Evolutionary conservation across 2,113 vertebrate species (phyloP).

Genomic region (Tautogolabrus adspersus): DNA sequence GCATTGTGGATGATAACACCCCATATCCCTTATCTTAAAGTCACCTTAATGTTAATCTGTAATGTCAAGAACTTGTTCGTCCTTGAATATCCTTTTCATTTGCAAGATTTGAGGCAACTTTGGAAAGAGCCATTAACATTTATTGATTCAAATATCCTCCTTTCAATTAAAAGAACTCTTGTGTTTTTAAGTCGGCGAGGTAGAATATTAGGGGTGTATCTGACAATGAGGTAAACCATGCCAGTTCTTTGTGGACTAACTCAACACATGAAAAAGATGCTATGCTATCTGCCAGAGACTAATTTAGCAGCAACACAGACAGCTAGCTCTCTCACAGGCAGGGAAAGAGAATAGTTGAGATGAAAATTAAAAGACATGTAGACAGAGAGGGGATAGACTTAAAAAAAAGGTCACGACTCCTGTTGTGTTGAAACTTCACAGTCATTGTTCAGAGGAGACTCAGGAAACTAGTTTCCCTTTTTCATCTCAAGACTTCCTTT

Average conservation of each 20-base stretch:
- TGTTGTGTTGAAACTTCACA: conserved; percentile 50
- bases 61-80: conserved; percentile 21
- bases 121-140: conserved; percentile 3
- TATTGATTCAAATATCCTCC: conserved; percentile 1
- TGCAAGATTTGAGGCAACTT: conserved; percentile 29
- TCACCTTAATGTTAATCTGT: conserved; percentile 11
- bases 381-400: conserved; percentile 19
- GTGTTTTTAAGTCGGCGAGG: background rate
- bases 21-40: conserved; percentile 1
- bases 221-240: conserved; percentile 9
- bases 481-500: conserved; percentile 26
- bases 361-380: conserved; percentile 25
- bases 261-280: conserved; percentile 23
- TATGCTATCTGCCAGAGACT: conserved; percentile 2
- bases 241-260: background rate
- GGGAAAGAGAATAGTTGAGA: conserved; percentile 1
- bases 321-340: background rate
- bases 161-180: background rate
- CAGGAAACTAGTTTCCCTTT: conserved; percentile 25
- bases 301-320: conserved; percentile 43
- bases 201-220: background rate
- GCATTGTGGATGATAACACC: conserved; percentile 9
- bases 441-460: conserved; percentile 30
- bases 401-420: conserved; percentile 49
- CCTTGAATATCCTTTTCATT: conserved; percentile 34